These are phyloP conservation scores for Rhynchomys soricoides DNA, from an alignment of 2,113 vertebrate genomes.

Conservation along the genomic window DNA sequence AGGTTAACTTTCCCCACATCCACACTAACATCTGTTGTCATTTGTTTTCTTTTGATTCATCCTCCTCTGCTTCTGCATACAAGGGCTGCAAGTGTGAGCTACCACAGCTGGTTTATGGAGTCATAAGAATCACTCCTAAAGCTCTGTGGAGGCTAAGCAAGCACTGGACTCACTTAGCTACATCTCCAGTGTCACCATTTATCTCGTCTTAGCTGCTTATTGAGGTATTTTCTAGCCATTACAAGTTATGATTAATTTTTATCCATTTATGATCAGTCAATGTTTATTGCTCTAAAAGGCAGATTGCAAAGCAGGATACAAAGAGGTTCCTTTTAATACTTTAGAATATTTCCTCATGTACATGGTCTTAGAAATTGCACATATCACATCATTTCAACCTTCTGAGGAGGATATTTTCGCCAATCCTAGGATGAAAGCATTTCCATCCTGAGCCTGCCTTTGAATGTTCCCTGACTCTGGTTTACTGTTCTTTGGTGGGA, in stretches of 20 bases:
- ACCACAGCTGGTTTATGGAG: no score
- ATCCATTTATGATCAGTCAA: background rate
- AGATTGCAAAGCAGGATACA: background rate
- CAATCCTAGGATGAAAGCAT: background rate
- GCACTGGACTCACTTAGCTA: background rate
- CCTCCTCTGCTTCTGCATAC: background rate
- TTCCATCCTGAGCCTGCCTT: background rate
- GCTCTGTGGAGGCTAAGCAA: background rate
- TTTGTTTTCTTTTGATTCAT: background rate
- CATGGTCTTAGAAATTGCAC: background rate
- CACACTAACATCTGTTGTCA: background rate
- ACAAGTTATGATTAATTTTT: background rate
- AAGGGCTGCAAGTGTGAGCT: background rate
- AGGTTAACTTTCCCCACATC: background rate
- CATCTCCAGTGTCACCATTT: background rate
- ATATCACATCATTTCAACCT: background rate
- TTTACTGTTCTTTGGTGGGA: background rate
- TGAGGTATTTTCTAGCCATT: background rate
- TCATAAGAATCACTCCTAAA: background rate
- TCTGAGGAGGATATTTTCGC: background rate
- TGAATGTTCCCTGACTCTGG: background rate
- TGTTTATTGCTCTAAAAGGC: slow-evolving; percentile 3
- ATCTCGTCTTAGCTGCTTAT: background rate
- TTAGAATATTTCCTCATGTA: background rate
- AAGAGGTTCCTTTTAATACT: background rate